A percentile compares a stretch with the other conserved stretches of the same genome.
phyloP scores from a whole-genome alignment of 2,113 vertebrate genomes.

The Raja brachyura region DNA sequence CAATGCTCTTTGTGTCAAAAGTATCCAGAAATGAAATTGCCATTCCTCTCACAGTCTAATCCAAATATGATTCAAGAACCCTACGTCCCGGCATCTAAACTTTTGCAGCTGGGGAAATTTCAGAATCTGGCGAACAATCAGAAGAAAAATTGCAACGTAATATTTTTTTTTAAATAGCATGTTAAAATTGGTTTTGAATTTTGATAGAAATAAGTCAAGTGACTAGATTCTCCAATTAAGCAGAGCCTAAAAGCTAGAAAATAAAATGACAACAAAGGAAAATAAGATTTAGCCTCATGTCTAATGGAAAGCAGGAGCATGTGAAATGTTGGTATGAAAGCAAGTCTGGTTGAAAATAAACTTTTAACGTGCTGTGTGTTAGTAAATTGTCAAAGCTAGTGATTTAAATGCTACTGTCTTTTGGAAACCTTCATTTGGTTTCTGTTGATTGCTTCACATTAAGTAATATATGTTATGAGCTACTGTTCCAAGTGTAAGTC shows the following conservation, averaged over 20 bases:
- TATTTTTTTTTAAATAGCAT: neutral
- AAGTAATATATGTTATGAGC: neutral
- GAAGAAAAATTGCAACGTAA: neutral
- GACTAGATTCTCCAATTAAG: neutral
- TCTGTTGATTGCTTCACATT: neutral
- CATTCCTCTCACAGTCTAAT: neutral
- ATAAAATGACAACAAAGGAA: neutral
- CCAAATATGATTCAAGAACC: neutral
- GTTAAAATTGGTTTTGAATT: neutral
- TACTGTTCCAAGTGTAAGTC: neutral
- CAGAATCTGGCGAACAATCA: neutral
- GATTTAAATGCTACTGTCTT: slow-evolving; percentile 13
- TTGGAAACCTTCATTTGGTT: neutral
- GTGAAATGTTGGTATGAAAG: neutral
- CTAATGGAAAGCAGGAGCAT: neutral
- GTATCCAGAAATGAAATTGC: neutral
- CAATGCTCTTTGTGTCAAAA: neutral
- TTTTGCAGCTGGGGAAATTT: neutral
- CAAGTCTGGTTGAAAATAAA: neutral
- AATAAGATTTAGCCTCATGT: neutral
- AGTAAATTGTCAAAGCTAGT: slow-evolving; percentile 19
- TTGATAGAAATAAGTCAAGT: neutral
- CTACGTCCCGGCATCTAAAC: too few relatives aligned
- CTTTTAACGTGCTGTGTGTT: slow-evolving; percentile 2
- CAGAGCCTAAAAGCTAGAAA: neutral